These are phyloP conservation scores for Trissolcus japonicus DNA, from an alignment of 2,888 invertebrate genomes.

Conservation along the genomic window DNA sequence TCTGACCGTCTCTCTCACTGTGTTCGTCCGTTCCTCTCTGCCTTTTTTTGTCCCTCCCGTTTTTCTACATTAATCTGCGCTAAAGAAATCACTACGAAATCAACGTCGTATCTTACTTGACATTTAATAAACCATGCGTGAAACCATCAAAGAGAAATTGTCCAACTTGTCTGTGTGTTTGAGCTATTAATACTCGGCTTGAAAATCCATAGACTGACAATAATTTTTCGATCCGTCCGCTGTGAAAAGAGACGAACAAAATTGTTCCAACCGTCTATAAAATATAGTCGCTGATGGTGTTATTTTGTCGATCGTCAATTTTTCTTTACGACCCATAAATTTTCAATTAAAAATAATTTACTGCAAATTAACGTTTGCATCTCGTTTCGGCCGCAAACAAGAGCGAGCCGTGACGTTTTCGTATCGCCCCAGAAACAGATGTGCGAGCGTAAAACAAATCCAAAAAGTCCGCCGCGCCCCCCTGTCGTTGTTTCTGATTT, in stretches of 20 bases:
- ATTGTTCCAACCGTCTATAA: too few species aligned
- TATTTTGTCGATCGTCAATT: too few species aligned
- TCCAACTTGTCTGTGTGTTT: slow-evolving; percentile 25
- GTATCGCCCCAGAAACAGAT: slow-evolving; percentile 1
- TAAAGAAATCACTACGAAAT: slow-evolving; percentile 56
- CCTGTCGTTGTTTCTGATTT: not conserved
- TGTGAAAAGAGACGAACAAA: not conserved
- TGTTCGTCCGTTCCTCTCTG: slow-evolving; percentile 3
- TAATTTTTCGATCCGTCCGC: slow-evolving; percentile 2
- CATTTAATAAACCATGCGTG: slow-evolving; percentile 62
- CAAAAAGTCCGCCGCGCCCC: slow-evolving; percentile 16
- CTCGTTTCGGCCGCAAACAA: too few species aligned
- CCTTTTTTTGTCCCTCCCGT: slow-evolving; percentile 43
- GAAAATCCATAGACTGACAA: slow-evolving; percentile 21
- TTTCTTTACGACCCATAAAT: too few species aligned
- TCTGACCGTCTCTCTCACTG: slow-evolving; percentile 41
- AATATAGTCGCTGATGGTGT: too few species aligned
- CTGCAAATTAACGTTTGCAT: too few species aligned
- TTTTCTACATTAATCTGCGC: slow-evolving; percentile 46
- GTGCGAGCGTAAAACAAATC: slow-evolving; percentile 20
- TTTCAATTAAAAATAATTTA: too few species aligned
- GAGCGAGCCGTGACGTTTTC: too few species aligned
- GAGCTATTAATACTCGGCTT: slow-evolving; percentile 20
- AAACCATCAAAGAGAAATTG: slow-evolving; percentile 56
- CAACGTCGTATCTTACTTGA: slow-evolving; percentile 54